Conservation (phyloP, 2,113 vertebrate genomes). For the Mus spicilegus region DNA sequence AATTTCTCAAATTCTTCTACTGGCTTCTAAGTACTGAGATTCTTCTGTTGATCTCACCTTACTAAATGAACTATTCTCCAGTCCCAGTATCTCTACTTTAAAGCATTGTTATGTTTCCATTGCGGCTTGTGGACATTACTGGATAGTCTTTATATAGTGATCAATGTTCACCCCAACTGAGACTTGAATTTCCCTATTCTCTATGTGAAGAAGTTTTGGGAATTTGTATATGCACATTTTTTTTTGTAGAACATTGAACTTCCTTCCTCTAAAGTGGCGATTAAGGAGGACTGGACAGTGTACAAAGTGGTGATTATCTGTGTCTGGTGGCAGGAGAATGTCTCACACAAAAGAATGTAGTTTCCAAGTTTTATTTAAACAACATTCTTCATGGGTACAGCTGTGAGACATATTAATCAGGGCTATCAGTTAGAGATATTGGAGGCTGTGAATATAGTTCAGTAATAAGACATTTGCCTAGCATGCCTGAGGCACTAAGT, state of each 20-base stretch:
- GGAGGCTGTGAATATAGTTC: not conserved
- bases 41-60: not conserved
- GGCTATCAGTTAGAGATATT: not conserved
- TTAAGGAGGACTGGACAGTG: not conserved
- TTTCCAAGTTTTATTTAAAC: not conserved
- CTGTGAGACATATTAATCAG: not conserved
- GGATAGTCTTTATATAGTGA: not conserved
- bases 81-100: not conserved
- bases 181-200: not conserved
- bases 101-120: not conserved
- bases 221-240: not conserved
- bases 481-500: not conserved
- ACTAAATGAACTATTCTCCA: not conserved
- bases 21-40: not conserved
- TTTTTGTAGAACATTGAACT: not conserved
- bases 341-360: not conserved
- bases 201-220: not conserved
- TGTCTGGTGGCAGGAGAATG: not conserved
- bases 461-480: not conserved
- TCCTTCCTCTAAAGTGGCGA: not conserved
- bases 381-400: not conserved
- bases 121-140: not conserved
- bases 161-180: not conserved
- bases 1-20: not conserved
- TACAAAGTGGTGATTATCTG: not conserved